Conservation (phyloP, 2,888 invertebrate species). For the Xiphydria camelus region DNA sequence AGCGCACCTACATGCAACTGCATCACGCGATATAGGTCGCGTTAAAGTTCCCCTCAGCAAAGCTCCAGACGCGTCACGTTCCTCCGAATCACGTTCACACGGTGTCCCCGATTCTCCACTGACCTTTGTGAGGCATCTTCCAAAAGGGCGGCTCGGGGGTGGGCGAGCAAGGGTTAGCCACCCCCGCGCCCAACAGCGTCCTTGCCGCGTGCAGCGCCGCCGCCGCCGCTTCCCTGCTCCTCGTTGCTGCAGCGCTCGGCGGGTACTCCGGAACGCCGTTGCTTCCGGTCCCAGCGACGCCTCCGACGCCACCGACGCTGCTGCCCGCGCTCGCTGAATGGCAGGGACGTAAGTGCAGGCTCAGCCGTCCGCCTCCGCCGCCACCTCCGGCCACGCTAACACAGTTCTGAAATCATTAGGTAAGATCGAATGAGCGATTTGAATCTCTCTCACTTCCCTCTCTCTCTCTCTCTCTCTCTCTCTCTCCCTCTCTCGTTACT, state of each 20-base stretch:
- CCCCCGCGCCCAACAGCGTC: constrained; percentile 64
- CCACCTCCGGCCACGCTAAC: constrained; percentile 58
- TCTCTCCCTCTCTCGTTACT: constrained; percentile 1
- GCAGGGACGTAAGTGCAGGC: constrained; percentile 62
- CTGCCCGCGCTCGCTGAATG: constrained; percentile 51
- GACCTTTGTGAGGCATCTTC: constrained; percentile 90
- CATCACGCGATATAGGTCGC: no score
- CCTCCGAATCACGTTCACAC: no score
- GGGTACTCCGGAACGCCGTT: constrained; percentile 60
- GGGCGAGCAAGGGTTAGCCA: constrained; percentile 69
- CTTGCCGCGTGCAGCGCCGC: constrained; percentile 59
- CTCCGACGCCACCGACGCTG: constrained; percentile 43
- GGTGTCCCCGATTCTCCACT: no score
- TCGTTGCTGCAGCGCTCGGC: constrained; percentile 58
- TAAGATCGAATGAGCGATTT: no score
- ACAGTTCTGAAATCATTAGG: constrained; percentile 53
- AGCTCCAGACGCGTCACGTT: no score
- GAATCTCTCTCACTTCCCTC: no score
- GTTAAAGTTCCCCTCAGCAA: no score
- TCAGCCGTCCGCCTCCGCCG: constrained; percentile 61
- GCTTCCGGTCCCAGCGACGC: constrained; percentile 49
- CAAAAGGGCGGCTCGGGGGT: constrained; percentile 79
- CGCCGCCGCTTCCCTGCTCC: constrained; percentile 60
- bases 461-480: no score
- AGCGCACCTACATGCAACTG: no score